phyloP scores from a whole-genome alignment of 2,888 invertebrate genomes.

The Deladenus siricidicola region DNA sequence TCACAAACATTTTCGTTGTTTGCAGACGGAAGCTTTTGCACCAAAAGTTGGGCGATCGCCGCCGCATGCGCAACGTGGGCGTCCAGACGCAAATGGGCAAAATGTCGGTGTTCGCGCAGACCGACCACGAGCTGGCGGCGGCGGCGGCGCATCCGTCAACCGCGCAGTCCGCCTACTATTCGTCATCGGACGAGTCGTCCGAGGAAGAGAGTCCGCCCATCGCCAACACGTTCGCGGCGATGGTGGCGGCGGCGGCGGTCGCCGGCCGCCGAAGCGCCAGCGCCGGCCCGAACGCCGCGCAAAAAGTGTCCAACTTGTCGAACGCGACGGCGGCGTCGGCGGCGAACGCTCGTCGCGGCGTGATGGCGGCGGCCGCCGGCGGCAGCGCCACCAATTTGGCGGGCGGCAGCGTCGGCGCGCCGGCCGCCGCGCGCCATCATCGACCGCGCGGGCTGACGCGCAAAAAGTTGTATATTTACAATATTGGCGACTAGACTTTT shows the following conservation, averaged over 20 bases:
- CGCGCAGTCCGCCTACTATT: neutral
- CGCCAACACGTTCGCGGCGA: neutral
- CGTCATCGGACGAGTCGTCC: neutral
- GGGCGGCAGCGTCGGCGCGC: neutral
- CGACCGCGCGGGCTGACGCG: slow-evolving; percentile 15
- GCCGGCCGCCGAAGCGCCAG: neutral
- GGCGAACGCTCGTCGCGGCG: neutral
- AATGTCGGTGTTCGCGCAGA: slow-evolving; percentile 23
- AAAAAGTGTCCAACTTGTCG: neutral
- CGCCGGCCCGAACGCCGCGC: neutral
- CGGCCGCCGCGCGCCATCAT: slow-evolving; percentile 3
- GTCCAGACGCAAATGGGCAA: slow-evolving; percentile 36
- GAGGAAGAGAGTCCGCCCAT: neutral
- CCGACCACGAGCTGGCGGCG: slow-evolving; percentile 11
- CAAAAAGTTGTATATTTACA: slow-evolving; percentile 46
- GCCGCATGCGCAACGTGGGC: slow-evolving; percentile 39
- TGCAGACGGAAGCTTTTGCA: slow-evolving; percentile 31
- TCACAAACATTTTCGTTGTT: no score
- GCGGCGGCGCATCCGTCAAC: neutral
- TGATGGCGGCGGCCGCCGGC: neutral
- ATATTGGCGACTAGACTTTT: slow-evolving; percentile 25
- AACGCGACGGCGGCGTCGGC: neutral
- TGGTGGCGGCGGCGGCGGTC: neutral
- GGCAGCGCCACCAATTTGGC: neutral
- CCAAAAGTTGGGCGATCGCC: slow-evolving; percentile 40